Evolutionary conservation across 23 tunicate species (phyloP).

Genomic region (Halocynthia roretzi): DNA sequence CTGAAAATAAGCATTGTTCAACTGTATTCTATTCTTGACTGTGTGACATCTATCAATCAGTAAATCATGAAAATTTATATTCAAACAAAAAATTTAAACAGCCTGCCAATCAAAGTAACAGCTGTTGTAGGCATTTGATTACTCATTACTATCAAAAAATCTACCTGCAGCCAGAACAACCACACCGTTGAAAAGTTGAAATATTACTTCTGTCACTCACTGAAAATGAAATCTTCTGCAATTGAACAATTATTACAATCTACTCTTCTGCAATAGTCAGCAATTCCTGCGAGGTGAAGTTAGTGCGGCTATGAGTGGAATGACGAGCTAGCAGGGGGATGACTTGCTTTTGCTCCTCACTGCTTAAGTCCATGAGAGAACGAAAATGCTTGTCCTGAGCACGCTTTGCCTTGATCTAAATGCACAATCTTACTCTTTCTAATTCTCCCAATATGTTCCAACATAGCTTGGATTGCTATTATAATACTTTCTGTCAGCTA

Average conservation of each 20-base stretch:
- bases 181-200: too few relatives aligned
- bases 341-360: slow-evolving; percentile 5
- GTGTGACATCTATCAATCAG: too few relatives aligned
- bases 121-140: too few relatives aligned
- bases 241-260: background rate
- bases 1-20: too few relatives aligned
- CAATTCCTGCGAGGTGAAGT: background rate
- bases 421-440: background rate
- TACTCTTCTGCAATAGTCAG: background rate
- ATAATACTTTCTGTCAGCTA: too few relatives aligned
- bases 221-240: slow-evolving; percentile 2
- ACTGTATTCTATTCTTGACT: too few relatives aligned
- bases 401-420: slow-evolving; percentile 44
- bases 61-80: too few relatives aligned
- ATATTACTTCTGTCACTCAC: too few relatives aligned
- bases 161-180: background rate
- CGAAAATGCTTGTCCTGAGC: slow-evolving; percentile 50
- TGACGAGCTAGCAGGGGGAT: slow-evolving; percentile 31
- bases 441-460: too few relatives aligned
- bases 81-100: too few relatives aligned
- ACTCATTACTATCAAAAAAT: background rate
- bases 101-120: too few relatives aligned
- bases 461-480: too few relatives aligned
- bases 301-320: slow-evolving; percentile 15
- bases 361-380: slow-evolving; percentile 54